Evolutionary conservation across 2,113 vertebrate species (phyloP), one percentile per base, ranked within the genome.

Genomic region (Reinhardtius hippoglossoides): DNA sequence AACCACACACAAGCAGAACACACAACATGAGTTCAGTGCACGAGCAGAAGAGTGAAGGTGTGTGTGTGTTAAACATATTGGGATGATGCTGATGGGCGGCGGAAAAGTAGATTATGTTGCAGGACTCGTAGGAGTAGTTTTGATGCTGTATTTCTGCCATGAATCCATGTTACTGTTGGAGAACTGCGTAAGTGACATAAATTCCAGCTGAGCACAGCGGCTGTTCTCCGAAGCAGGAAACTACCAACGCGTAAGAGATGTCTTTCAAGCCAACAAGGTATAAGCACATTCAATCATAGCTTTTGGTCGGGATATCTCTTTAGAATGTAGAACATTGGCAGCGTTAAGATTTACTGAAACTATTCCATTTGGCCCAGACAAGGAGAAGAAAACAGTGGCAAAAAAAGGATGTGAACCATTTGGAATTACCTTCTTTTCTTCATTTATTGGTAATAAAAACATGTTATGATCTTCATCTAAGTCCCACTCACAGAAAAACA

Each of bases 61-160:
- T 60, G 40, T 46, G 20, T 31, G 31, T 31, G 31, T 65, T 64
- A 55, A 7, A 40, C 0, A 46, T 35, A 59, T 31, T 65, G 57
- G 56, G 13, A 18, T 31, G 27, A 64, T 50, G 66, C 20, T 71
- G 60, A 23, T 26, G 59, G 54, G 60, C 63, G 18, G 62, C 12
- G 1, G 67, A 24, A 37, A 37, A 52, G 37, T 64, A 42, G 59
- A 44, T 78, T 66, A 67, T 59, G 60, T 71, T 58, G 77, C 14
- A 52, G 64, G 40, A 76, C 21, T 65, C 15, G 9, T 37, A 37
- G 37, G 44, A 64, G 62, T 46, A 42, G 8, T 52, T 66, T 37
- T 68, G 9, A 24, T 76, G 18, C 31, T 26, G 63, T 76, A 18
- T 55, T 76, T 31, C 57, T 75, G 55, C 60, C 54, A 6, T 48